Conservation (phyloP, 2,113 vertebrate genomes). For the Eonycteris spelaea region DNA sequence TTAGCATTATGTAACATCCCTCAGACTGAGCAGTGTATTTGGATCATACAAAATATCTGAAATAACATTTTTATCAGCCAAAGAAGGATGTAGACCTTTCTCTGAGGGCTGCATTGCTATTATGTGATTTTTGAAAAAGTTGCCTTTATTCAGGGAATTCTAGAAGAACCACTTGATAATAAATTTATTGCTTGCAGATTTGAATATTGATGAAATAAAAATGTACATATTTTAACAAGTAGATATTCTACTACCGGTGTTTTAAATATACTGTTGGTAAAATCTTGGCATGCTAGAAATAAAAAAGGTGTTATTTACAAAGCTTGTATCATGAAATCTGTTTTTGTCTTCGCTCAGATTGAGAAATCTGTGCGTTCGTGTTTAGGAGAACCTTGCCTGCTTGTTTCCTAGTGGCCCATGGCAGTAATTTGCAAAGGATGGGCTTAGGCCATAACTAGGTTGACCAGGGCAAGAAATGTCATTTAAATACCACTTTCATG, state of each 20-base stretch:
- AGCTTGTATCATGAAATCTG: neutral
- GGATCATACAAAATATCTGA: neutral
- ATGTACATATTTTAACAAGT: neutral
- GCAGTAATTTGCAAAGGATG: neutral
- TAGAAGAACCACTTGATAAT: neutral
- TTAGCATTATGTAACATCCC: neutral
- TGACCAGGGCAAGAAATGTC: neutral
- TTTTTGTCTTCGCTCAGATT: neutral
- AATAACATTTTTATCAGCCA: neutral
- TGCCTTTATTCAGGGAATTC: neutral
- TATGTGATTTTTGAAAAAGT: neutral
- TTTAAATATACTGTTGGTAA: neutral
- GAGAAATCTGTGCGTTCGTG: neutral
- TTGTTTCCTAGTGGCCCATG: neutral
- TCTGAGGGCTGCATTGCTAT: neutral
- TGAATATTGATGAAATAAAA: neutral
- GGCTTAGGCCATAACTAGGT: neutral
- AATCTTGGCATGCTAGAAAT: neutral
- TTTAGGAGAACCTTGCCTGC: neutral
- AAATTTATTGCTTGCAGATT: neutral
- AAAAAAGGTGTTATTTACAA: neutral
- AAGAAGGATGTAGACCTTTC: neutral
- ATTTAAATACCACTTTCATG: neutral
- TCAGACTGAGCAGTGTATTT: neutral
- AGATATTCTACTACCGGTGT: neutral